Conservation (phyloP, 2,797 vertebrate species). For the Dryobates pubescens region DNA sequence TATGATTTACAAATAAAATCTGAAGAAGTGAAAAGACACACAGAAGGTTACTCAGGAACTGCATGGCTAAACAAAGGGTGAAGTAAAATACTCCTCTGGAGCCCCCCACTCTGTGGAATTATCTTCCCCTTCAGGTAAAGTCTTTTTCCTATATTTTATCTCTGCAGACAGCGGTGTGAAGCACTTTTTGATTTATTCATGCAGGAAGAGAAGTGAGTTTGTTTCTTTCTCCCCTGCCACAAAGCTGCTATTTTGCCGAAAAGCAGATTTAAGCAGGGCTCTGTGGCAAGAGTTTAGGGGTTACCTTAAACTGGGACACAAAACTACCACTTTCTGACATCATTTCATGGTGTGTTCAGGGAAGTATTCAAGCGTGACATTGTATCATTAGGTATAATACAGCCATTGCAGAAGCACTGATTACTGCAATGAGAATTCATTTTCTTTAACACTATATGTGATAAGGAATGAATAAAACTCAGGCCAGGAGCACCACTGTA, state of each 20-base stretch:
- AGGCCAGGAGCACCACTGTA: not conserved
- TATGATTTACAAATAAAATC: not conserved
- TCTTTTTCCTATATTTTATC: not conserved
- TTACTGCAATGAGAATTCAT: slow-evolving; percentile 54
- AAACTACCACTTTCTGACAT: slow-evolving; percentile 33
- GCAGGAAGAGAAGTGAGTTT: not conserved
- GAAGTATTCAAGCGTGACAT: slow-evolving; percentile 49
- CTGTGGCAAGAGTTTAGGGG: not conserved
- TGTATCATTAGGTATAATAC: slow-evolving; percentile 57
- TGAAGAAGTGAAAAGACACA: not conserved
- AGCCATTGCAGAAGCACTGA: slow-evolving; percentile 42
- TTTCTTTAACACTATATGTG: not conserved
- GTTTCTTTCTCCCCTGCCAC: not conserved
- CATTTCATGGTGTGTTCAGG: slow-evolving; percentile 62
- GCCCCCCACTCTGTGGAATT: not conserved
- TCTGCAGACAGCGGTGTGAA: not conserved
- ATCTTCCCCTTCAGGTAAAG: not conserved
- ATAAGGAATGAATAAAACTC: slow-evolving; percentile 30
- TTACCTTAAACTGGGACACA: slow-evolving; percentile 10
- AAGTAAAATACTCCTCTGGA: not conserved
- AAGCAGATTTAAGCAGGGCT: not conserved
- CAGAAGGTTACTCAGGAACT: not conserved
- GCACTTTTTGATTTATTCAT: not conserved
- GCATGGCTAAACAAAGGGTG: not conserved
- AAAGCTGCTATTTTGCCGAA: slow-evolving; percentile 19